phyloP scores from a whole-genome alignment of 2,113 vertebrate species.

The Vireo altiloquus region DNA sequence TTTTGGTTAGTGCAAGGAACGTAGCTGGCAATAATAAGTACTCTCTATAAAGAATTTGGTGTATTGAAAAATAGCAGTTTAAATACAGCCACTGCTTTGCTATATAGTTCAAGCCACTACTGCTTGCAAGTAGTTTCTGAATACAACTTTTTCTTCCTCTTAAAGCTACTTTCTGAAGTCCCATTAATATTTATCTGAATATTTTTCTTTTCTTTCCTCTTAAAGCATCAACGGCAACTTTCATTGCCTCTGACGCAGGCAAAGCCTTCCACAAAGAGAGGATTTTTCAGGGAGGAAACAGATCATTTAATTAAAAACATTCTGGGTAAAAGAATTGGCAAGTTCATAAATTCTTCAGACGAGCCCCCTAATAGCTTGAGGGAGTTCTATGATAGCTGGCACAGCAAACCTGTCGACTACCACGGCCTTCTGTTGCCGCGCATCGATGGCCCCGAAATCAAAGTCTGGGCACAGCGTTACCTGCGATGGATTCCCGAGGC shows the following conservation, averaged over 20 bases:
- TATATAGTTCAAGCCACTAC: not conserved
- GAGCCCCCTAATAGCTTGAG: constrained; percentile 67
- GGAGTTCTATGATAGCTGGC: constrained; percentile 85
- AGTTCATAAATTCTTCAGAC: constrained; percentile 81
- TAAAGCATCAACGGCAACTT: constrained; percentile 85
- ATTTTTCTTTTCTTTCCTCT: not conserved
- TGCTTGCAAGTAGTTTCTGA: not conserved
- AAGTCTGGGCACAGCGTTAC: constrained; percentile 85
- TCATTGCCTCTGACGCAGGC: constrained; percentile 81
- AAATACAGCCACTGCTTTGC: not conserved
- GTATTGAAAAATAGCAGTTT: not conserved
- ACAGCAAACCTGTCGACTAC: constrained; percentile 77
- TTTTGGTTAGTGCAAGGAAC: not conserved
- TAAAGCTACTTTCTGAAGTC: not conserved
- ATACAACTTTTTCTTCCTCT: not conserved
- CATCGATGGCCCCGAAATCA: constrained; percentile 79
- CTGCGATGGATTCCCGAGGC: constrained; percentile 88
- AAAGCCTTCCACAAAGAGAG: constrained; percentile 81
- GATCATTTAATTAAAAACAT: constrained; percentile 89
- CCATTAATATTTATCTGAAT: not conserved
- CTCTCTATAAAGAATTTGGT: not conserved
- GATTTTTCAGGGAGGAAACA: constrained; percentile 88
- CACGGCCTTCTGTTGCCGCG: constrained; percentile 82
- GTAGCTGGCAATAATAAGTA: not conserved
- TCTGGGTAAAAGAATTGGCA: constrained; percentile 84